These are phyloP conservation scores for Lagenorhynchus albirostris DNA, from an alignment of 2,113 vertebrate genomes.

Conservation along the genomic window DNA sequence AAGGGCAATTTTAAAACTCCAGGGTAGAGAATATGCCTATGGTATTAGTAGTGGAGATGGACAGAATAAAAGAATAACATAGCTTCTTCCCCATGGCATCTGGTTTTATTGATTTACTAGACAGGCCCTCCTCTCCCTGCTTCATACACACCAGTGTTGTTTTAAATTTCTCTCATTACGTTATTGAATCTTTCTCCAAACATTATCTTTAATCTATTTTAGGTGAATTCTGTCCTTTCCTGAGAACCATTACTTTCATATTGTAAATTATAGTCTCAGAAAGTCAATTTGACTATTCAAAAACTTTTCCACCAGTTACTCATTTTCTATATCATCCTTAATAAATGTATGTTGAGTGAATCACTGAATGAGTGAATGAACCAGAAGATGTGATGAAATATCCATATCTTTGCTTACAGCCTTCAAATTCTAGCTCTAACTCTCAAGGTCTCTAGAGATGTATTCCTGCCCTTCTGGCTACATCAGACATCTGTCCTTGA, in stretches of 20 bases:
- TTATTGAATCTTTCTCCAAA: neutral
- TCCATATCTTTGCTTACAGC: neutral
- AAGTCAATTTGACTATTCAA: neutral
- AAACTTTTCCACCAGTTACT: conserved; percentile 1
- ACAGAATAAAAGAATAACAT: neutral
- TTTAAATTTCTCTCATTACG: neutral
- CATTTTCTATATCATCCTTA: neutral
- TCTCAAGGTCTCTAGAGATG: neutral
- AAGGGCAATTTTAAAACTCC: neutral
- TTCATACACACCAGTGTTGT: neutral
- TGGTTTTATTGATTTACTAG: neutral
- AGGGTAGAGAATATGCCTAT: neutral
- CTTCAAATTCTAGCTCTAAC: neutral
- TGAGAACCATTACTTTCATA: neutral
- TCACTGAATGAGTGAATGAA: neutral
- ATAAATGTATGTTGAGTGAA: neutral
- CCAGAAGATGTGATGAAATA: neutral
- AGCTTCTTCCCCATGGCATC: neutral
- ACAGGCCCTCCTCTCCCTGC: no score
- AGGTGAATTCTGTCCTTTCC: neutral
- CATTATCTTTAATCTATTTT: neutral
- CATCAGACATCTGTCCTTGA: neutral
- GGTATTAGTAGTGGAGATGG: neutral
- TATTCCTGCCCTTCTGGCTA: neutral
- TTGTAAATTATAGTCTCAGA: neutral